Base-by-base conservation (phyloP, 2,888 invertebrate species). In the Cantharis flavilabris region DNA sequence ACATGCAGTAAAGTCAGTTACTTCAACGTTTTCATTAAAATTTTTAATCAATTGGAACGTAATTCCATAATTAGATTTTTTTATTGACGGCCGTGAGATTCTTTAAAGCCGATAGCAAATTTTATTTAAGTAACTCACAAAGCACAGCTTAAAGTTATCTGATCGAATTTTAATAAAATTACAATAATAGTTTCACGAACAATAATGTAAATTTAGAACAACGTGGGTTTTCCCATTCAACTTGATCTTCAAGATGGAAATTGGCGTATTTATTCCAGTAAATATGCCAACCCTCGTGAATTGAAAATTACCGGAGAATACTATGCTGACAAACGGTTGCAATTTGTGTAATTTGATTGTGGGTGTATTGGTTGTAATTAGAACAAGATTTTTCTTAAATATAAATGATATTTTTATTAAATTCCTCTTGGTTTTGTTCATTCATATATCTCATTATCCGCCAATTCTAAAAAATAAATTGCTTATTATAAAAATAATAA, bases 191-290 rank as follows among this genome's bases (percentile, higher is more conserved):
- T 71, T 20, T 11, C 62, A 62, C 10, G 26, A 14, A 30, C 30
- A 30, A 64, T 71, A 64, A 64, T 30, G n/a, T 64, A 71, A 23
- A 71, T 16, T 71, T 71, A 71, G 16, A 63, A 28, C 71, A 18
- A 30, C 64, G 71, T 63, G 71, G 64, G 64, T 30, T 63, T 14
- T 7, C 18, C 16, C 64, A 64, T 71, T 71, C 26, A 71, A 13
- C n/a, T 28, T 63, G 11, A 49, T 64, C 28, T 14, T 28, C 62
- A 10, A 14, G 30, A 63, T 63, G 28, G 71, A 30, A 64, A 71
- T 71, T 63, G 71, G 30, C n/a, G 63, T 64, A 30, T 71, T 71
- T 71, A 64, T 71, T 30, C 64, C 28, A 71, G 30, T 71, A 30
- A 71, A 71, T n/a, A 26, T 49, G 5, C n/a, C 28, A 63, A 18